Percentiles rank a stretch among this genome's conserved stretches.
Evolutionary conservation across 2,113 vertebrate species (phyloP).

Genomic region (Andinoacara biseriatus): DNA sequence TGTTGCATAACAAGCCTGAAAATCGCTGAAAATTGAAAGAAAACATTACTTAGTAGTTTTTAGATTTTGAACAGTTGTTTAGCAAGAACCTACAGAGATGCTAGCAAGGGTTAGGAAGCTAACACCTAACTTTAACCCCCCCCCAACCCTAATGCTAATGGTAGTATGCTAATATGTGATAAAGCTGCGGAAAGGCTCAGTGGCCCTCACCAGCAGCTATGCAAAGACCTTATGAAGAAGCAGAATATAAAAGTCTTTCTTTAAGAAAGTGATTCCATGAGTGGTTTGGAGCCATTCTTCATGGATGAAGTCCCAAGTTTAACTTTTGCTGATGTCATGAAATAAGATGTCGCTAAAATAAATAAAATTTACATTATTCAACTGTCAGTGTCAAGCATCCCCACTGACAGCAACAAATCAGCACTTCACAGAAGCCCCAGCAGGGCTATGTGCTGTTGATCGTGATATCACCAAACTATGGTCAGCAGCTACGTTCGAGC

Average conservation of each 20-base stretch:
- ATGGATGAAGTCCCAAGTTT: background rate
- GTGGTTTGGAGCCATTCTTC: background rate
- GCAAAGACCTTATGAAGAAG: background rate
- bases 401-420: background rate
- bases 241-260: background rate
- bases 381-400: background rate
- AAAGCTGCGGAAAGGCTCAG: background rate
- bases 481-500: background rate
- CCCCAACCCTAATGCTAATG: background rate
- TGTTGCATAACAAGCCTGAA: background rate
- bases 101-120: background rate
- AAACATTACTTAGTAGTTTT: background rate
- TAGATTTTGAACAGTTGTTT: background rate
- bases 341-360: background rate
- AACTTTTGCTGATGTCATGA: background rate
- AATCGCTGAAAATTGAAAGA: background rate
- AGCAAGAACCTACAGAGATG: too few species aligned
- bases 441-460: background rate
- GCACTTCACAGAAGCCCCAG: background rate
- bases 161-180: background rate
- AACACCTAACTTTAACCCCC: too few species aligned
- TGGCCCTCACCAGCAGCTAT: rapidly evolving
- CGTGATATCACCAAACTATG: slow-evolving; percentile 13
- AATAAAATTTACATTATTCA: background rate
- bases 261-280: background rate